Evolutionary conservation across 2,888 invertebrate species (phyloP), one percentile per base, ranked within the genome.

Genomic region (Pseudococcus viburni): DNA sequence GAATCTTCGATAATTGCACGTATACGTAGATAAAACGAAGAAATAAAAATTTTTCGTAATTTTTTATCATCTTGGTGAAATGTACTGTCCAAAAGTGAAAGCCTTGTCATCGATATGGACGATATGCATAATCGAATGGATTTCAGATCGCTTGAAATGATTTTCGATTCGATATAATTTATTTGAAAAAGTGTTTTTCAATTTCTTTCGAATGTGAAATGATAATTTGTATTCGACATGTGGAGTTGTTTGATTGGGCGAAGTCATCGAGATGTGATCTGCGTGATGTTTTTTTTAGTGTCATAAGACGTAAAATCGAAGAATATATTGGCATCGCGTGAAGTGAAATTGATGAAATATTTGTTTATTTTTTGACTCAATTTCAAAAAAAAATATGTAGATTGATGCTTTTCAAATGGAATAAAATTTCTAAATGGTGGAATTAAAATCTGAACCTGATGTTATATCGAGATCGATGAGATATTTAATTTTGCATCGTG

Each of bases 1-100:
- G 64, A 64, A 11, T 19, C 22, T 8, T 64, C 19, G 64, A 64
- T 64, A 59, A 59, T 64, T 64, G 22, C 19, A 19, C 22, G 22
- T 55, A 55, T n/a, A 55, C n/a, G 6, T 9, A 64, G 64, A 64
- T 64, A 22, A 64, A 64, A 64, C 64, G 22, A 22, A 64, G 64
- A 11, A 64, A 64, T 64, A 64, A 64, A n/a, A 64, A 64, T 22
- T 19, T 22, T 8, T 22, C 22, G 9, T 22, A 22, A 64, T 64
- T 64, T 64, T 64, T 64, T 64, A 22, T 64, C 64, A 64, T 64
- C 22, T 19, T 64, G 64, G 22, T 64, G 64, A 64, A 64, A 64
- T 22, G 64, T 22, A 64, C 64, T 64, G 64, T 8, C 64, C 64
- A 64, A 64, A 64, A 64, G 64, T 64, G 64, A 64, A 64, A 64